Conservation (phyloP, 1,140 invertebrate genomes). For the Drosophila neocordata region DNA sequence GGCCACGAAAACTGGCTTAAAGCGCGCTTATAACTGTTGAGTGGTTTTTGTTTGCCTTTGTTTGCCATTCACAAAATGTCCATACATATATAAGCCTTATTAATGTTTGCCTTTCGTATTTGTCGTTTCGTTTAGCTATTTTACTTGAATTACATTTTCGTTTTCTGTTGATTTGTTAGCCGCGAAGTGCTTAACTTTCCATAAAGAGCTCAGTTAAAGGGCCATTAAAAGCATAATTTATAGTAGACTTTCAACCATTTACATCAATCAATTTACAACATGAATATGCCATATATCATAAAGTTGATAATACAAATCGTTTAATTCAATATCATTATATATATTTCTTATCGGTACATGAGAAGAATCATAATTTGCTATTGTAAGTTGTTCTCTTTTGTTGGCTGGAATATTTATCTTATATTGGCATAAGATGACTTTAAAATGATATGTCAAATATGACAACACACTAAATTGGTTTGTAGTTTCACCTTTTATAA, state of each 20-base stretch:
- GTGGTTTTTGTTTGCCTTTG: slow-evolving; percentile 74
- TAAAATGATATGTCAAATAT: too few species aligned
- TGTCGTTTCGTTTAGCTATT: slow-evolving; percentile 32
- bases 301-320: too few species aligned
- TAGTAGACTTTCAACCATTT: not conserved
- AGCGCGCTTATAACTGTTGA: slow-evolving; percentile 71
- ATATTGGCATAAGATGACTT: too few species aligned
- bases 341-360: too few species aligned
- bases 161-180: not conserved
- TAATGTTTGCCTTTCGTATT: slow-evolving; percentile 60
- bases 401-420: not conserved
- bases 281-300: not conserved
- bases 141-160: slow-evolving; percentile 9
- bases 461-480: too few species aligned
- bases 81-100: slow-evolving; percentile 60
- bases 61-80: slow-evolving; percentile 30
- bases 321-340: too few species aligned
- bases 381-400: not conserved
- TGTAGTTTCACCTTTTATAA: too few species aligned
- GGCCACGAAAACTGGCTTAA: slow-evolving; percentile 76
- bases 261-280: not conserved
- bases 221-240: not conserved
- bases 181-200: slow-evolving; percentile 1
- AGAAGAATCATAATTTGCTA: not conserved
- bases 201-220: not conserved